These are phyloP conservation scores for Paraescarpia echinospica DNA, from an alignment of 1,140 invertebrate genomes.

Conservation along the genomic window DNA sequence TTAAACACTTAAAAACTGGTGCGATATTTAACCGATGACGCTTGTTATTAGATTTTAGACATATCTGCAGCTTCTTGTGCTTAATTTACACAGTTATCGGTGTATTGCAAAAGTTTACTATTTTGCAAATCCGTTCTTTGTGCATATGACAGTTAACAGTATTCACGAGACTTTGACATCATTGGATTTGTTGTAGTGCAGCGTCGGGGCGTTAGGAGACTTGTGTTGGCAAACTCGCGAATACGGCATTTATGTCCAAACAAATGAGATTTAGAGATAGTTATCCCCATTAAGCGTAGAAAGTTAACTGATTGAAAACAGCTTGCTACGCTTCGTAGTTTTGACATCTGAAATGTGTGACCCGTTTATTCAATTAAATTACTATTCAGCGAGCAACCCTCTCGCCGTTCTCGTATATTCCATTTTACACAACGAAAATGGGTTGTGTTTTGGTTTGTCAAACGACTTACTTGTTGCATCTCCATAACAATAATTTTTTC, in stretches of 20 bases:
- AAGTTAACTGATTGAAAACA: neutral
- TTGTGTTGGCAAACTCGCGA: neutral
- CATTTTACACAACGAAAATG: no score
- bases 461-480: neutral
- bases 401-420: no score
- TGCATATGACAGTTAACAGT: no score
- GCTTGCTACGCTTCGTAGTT: neutral
- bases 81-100: no score
- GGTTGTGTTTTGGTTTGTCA: no score
- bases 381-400: neutral
- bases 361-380: neutral
- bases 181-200: no score
- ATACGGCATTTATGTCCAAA: neutral
- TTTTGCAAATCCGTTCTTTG: no score
- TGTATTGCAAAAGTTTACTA: no score
- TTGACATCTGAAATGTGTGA: neutral
- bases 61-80: neutral
- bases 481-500: neutral
- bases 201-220: neutral
- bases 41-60: neutral
- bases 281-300: neutral
- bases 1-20: neutral
- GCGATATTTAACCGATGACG: neutral
- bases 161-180: no score
- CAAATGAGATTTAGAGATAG: neutral